phyloP scores from a whole-genome alignment of 2,797 vertebrate species.

The Nannoperca australis region DNA sequence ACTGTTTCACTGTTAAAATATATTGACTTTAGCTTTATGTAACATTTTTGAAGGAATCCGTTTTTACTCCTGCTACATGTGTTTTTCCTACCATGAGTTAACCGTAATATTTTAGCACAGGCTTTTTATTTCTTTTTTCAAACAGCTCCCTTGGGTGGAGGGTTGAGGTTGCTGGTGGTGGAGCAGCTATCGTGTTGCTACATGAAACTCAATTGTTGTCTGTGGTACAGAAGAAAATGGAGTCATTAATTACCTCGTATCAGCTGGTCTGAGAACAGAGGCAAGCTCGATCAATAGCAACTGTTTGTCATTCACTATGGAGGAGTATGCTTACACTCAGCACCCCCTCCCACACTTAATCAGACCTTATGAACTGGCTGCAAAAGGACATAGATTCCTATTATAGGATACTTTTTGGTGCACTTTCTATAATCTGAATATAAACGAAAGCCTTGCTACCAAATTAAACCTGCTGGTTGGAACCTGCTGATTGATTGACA shows the following conservation, averaged over 20 bases:
- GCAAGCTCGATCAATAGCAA: conserved; percentile 92
- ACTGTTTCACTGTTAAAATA: conserved; percentile 62
- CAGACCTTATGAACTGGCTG: conserved; percentile 43
- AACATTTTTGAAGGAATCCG: conserved; percentile 65
- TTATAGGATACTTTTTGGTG: conserved; percentile 11
- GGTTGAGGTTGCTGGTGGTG: conserved; percentile 7
- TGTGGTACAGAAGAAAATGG: conserved; percentile 94
- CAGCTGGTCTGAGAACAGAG: conserved; percentile 91
- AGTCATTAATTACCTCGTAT: conserved; percentile 99
- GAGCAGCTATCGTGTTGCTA: conserved; percentile 82
- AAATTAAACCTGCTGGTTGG: neutral
- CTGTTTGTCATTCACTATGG: conserved; percentile 94
- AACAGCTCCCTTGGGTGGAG: conserved; percentile 73
- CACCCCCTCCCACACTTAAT: conserved; percentile 51
- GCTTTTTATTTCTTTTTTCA: conserved; percentile 66
- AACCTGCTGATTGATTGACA: neutral
- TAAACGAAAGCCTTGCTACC: neutral
- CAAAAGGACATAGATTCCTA: conserved; percentile 41
- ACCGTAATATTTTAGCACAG: conserved; percentile 80
- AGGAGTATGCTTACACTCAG: conserved; percentile 77
- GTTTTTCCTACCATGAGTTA: conserved; percentile 59
- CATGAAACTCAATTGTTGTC: conserved; percentile 96
- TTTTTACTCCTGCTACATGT: conserved; percentile 60
- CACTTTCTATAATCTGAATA: neutral
- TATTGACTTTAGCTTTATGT: conserved; percentile 72